Percentiles rank a stretch among this genome's conserved stretches.
Evolutionary conservation across 2,113 vertebrate genomes (phyloP).

Genomic region (Tilapia sparmanii): DNA sequence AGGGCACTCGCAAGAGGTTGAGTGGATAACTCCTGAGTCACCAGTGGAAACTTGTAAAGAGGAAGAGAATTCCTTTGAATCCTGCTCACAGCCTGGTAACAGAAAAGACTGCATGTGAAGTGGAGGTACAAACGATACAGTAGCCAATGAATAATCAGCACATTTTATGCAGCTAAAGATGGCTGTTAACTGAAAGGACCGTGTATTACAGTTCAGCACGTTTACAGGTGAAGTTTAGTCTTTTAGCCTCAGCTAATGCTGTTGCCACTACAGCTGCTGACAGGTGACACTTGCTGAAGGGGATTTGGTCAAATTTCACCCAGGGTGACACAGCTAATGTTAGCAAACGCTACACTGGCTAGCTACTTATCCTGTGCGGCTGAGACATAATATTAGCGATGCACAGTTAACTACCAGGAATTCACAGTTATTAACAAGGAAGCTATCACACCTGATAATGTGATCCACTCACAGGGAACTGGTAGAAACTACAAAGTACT

Average conservation of each 20-base stretch:
- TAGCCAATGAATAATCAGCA: neutral
- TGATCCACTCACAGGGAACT: neutral
- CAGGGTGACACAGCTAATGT: neutral
- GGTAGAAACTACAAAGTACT: neutral
- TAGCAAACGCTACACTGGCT: neutral
- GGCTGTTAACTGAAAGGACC: neutral
- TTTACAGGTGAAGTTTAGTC: neutral
- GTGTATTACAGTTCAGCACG: neutral
- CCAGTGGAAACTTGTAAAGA: neutral
- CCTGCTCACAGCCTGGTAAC: neutral
- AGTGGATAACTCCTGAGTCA: neutral
- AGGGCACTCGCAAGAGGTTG: neutral
- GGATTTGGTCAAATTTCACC: neutral
- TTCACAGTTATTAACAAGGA: neutral
- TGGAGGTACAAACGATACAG: neutral
- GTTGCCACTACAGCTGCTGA: neutral
- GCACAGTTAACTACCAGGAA: neutral
- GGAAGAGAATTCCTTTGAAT: neutral
- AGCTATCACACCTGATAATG: neutral
- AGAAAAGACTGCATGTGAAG: neutral
- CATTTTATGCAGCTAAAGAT: neutral
- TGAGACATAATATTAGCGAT: neutral
- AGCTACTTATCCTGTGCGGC: neutral
- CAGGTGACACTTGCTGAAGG: neutral
- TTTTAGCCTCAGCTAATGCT: neutral